Evolutionary conservation across 2,888 invertebrate genomes (phyloP), one percentile per base, ranked within the genome.

Genomic region (Antheraea assamensis): DNA sequence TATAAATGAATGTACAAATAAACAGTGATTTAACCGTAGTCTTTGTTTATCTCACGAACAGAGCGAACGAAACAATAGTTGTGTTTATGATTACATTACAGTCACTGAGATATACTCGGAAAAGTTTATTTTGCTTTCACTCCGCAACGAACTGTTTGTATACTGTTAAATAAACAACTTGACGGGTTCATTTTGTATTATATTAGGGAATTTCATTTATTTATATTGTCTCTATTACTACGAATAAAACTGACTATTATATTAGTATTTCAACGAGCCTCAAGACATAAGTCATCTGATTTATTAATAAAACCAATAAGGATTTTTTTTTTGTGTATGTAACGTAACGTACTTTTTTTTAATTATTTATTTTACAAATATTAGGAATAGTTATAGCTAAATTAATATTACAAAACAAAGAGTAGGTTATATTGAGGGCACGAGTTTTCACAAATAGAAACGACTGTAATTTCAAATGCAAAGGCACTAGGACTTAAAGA

Each of bases 11-110:
- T 4, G 7, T 24, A 24, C 24, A 64, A 64, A 27, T 64, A 64
- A 64, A 64, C 61, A 64, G 17, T 30, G 27, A 30, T 64, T 64
- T 17, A 64, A 64, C 61, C 15, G 30, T 30, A 64, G 30, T 17
- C 61, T 64, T 30, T 64, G 61, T 64, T 64, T 64, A 30, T 27
- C 30, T 13, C 10, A 64, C 17, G 30, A 64, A 64, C 19, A 27
- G 61, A 64, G 61, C 61, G 30, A 64, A 30, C 30, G 61, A 64
- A 64, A 64, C 61, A 64, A 64, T 64, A 64, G 61, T 64, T 61
- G 17, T 27, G 61, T 64, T 27, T 64, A 64, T 64, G 61, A 64
- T 64, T 64, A 64, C 27, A 64, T 64, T 64, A 64, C 30, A 64
- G 61, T 30, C 27, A 64, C 61, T 30, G 61, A 64, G 61, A 64